Conservation (phyloP, 2,113 vertebrate genomes). For the Takifugu flavidus region DNA sequence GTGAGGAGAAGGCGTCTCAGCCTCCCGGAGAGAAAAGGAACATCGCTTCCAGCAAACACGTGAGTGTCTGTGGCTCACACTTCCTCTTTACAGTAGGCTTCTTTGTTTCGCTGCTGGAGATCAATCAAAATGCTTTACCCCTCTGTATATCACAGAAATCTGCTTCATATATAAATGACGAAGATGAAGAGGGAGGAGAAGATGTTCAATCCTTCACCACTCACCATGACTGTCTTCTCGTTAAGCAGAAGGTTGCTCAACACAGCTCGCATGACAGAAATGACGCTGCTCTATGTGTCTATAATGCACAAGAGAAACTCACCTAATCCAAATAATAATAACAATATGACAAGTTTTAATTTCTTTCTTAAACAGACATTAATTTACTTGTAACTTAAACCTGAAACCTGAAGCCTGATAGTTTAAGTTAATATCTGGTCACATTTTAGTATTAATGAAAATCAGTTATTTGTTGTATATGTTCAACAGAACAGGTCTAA, state of each 20-base stretch:
- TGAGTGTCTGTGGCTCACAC: slow-evolving; percentile 30
- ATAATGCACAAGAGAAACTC: too few relatives aligned
- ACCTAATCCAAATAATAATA: too few relatives aligned
- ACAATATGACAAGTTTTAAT: too few relatives aligned
- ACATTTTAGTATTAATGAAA: too few relatives aligned
- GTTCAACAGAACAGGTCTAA: too few relatives aligned
- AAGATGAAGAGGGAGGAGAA: slow-evolving; percentile 8
- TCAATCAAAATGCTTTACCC: slow-evolving; percentile 5
- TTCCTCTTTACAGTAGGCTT: slow-evolving; percentile 33
- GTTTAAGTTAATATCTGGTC: too few relatives aligned
- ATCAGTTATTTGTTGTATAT: too few relatives aligned
- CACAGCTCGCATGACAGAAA: not conserved
- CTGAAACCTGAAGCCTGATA: too few relatives aligned
- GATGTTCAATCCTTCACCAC: slow-evolving; percentile 37
- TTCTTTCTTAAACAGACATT: too few relatives aligned
- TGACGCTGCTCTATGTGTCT: too few relatives aligned
- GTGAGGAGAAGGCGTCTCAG: slow-evolving; percentile 34
- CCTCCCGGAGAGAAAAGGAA: slow-evolving; percentile 61
- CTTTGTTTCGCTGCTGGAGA: not conserved
- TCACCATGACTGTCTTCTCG: slow-evolving; percentile 68
- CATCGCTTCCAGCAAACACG: slow-evolving; percentile 56
- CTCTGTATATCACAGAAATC: slow-evolving; percentile 34
- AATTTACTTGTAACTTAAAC: too few relatives aligned
- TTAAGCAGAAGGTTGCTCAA: slow-evolving; percentile 57
- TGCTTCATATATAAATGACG: slow-evolving; percentile 7